Percentiles rank a stretch among this genome's conserved stretches.
phyloP scores from a whole-genome alignment of 2,888 invertebrate genomes.

The Sipunculus nudus region DNA sequence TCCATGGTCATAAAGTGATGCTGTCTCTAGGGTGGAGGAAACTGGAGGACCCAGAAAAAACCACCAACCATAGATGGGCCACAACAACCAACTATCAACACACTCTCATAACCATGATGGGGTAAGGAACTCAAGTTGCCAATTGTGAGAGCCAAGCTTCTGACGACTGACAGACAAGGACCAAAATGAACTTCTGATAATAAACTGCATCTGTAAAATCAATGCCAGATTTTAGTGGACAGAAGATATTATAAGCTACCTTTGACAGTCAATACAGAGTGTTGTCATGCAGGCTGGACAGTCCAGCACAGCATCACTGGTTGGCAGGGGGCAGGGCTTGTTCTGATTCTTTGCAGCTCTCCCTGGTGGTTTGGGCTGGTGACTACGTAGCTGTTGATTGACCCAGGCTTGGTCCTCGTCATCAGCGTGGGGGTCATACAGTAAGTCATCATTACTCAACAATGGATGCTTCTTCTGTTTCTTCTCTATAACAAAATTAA shows the following conservation, averaged over 20 bases:
- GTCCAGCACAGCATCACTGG: constrained; percentile 71
- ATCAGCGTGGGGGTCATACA: constrained; percentile 72
- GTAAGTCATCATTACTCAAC: constrained; percentile 65
- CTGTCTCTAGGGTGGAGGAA: too few species aligned
- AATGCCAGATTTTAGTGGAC: too few species aligned
- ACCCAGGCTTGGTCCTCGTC: constrained; percentile 71
- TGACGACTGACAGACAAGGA: too few species aligned
- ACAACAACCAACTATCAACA: too few species aligned
- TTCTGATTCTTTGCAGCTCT: not conserved
- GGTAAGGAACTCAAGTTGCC: too few species aligned
- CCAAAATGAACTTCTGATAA: too few species aligned
- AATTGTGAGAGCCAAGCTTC: too few species aligned
- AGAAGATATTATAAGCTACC: constrained; percentile 62
- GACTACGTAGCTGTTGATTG: constrained; percentile 64
- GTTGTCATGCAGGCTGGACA: constrained; percentile 73
- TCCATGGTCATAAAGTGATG: too few species aligned
- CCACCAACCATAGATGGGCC: too few species aligned
- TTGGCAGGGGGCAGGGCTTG: constrained; percentile 49
- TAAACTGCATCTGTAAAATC: not conserved
- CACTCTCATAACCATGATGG: too few species aligned
- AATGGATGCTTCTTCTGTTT: constrained; percentile 18
- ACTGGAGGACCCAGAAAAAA: too few species aligned
- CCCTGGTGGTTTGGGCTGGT: constrained; percentile 41
- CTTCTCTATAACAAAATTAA: constrained; percentile 26
- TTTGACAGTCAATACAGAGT: constrained; percentile 72